phyloP scores from a whole-genome alignment of 2,888 invertebrate species.

The Aspidiotus rigidus region DNA sequence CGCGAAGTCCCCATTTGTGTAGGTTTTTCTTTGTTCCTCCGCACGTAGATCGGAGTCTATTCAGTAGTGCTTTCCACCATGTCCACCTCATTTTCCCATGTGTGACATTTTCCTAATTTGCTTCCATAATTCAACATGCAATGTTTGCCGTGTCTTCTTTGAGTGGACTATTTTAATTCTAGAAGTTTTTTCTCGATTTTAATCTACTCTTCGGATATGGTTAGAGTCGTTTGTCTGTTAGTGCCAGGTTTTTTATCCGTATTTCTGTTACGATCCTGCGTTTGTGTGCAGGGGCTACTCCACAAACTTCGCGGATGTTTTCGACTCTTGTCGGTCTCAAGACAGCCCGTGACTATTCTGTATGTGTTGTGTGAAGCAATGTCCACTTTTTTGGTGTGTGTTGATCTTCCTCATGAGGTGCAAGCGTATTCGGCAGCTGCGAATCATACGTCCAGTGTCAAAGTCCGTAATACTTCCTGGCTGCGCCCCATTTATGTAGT shows the following conservation, averaged over 20 bases:
- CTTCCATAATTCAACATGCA: too few relatives aligned
- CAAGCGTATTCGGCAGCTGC: slow-evolving; percentile 35
- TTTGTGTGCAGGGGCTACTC: background rate
- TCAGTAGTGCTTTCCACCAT: too few relatives aligned
- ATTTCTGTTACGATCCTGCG: background rate
- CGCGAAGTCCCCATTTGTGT: too few relatives aligned
- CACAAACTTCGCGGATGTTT: slow-evolving; percentile 27
- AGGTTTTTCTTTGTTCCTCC: too few relatives aligned
- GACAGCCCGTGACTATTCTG: slow-evolving; percentile 33
- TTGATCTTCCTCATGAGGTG: slow-evolving; percentile 32
- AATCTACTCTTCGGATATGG: too few relatives aligned
- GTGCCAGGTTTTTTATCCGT: background rate
- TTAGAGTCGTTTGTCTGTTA: background rate
- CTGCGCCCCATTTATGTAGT: slow-evolving; percentile 32
- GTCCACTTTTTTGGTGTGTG: slow-evolving; percentile 34
- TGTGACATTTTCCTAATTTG: too few relatives aligned
- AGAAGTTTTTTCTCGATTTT: too few relatives aligned
- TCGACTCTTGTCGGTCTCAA: slow-evolving; percentile 33
- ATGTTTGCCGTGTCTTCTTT: too few relatives aligned
- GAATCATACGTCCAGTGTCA: slow-evolving; percentile 33
- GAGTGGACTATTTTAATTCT: too few relatives aligned
- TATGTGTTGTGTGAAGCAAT: slow-evolving; percentile 26
- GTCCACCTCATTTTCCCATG: too few relatives aligned
- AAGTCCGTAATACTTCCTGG: slow-evolving; percentile 35
- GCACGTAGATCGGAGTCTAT: too few relatives aligned